These are phyloP conservation scores for Melanostigma gelatinosum DNA, from an alignment of 2,113 vertebrate genomes.

Conservation along the genomic window DNA sequence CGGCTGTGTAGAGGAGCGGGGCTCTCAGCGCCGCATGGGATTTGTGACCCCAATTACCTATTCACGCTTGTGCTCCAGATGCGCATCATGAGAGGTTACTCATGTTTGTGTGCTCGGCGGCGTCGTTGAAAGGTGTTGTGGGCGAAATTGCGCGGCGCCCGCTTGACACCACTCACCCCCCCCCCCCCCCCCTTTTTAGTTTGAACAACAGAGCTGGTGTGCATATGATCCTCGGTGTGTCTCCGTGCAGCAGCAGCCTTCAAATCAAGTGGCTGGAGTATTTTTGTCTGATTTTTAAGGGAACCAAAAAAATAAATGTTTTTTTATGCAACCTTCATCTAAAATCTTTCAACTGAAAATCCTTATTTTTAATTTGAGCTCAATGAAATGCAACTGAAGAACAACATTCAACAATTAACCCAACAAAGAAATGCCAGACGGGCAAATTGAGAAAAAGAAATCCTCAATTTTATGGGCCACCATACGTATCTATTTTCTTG, in stretches of 20 bases:
- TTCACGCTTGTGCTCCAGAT: constrained; percentile 1
- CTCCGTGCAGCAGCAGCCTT: not conserved
- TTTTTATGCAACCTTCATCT: not conserved
- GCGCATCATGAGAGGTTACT: constrained; percentile 10
- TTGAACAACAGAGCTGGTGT: not conserved
- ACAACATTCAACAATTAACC: not conserved
- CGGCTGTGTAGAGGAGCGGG: not conserved
- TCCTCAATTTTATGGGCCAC: not conserved
- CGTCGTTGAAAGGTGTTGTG: constrained; percentile 15
- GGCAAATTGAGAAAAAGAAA: not conserved
- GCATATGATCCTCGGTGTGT: not conserved
- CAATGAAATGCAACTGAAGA: not conserved
- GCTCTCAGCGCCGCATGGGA: not conserved
- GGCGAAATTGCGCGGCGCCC: not conserved
- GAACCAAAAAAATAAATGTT: not conserved
- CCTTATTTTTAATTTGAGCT: not conserved
- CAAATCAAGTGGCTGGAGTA: not conserved
- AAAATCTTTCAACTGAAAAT: not conserved
- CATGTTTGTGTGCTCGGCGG: constrained; percentile 21
- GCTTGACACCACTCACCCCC: constrained; percentile 26
- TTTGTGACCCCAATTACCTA: constrained; percentile 48
- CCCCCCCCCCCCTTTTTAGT: too few relatives aligned
- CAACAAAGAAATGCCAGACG: not conserved
- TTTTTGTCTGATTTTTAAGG: too few relatives aligned
- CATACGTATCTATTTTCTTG: not conserved